Evolutionary conservation across 2,888 invertebrate species (phyloP), one percentile per base, ranked within the genome.

Genomic region (Pyrrhia umbra): DNA sequence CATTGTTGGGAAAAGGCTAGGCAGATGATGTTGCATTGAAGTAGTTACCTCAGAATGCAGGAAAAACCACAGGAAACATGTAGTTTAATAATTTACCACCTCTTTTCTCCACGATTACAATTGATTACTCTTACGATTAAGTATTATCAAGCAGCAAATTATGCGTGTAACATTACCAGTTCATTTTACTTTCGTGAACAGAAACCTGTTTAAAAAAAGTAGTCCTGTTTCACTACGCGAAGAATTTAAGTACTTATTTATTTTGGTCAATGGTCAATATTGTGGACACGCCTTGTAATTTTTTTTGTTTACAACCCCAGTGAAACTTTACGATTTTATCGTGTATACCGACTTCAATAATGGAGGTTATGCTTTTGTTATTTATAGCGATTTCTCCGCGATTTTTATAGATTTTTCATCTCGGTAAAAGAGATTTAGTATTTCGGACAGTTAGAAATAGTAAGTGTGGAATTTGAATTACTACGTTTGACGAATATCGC

Each of bases 121-220:
- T 13, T 13, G 13, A 30, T 30, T 13, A 30, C 1, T 30, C 30
- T 30, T 13, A 30, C 30, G 13, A 4, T 30, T 13, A 30, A 30
- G 30, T 13, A 0, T 30, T 30, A 30, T 30, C 2, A 13, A 30
- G 13, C 30, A 30, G 4, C 30, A 13, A 30, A 30, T 30, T 13
- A 30, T 13, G 42, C 18, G 42, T 9, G 42, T 42, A 20, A 30
- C 56, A n/a, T n/a, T 42, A 54, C 52, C 15, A 9, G 70, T 68
- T 61, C 40, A 55, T 63, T 63, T 49, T 30, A 63, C 69, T 75
- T 63, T 69, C 55, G 30, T n/a, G 54, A n/a, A 13, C 3, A 13
- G 13, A 61, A 75, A 70, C 13, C 10, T 75, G 63, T 72, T 75
- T 65, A 0, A 18, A 18, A 69, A 72, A 75, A 75, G 34, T 20